These are phyloP conservation scores for Xenus cinereus DNA, from an alignment of 2,113 vertebrate genomes.

Conservation along the genomic window DNA sequence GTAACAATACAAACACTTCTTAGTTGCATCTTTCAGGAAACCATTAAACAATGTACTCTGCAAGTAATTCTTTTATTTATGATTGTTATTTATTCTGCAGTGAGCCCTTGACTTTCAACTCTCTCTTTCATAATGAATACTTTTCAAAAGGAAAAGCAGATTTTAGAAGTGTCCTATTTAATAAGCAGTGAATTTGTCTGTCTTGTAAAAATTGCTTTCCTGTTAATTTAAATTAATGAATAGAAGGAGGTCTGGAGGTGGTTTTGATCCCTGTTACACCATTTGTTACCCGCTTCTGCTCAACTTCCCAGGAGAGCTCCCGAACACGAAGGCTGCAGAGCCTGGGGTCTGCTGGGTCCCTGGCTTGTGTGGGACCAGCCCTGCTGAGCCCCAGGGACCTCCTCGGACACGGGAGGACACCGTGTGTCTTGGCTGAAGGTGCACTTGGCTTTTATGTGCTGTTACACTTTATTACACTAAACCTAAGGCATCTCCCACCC, in stretches of 20 bases:
- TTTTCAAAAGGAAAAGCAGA: neutral
- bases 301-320: neutral
- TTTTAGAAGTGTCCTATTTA: neutral
- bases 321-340: accelerated
- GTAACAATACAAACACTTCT: neutral
- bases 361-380: accelerated
- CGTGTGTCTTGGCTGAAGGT: neutral
- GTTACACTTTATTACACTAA: neutral
- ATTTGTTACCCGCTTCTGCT: neutral
- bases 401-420: accelerated
- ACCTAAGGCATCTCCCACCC: neutral
- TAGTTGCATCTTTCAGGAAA: neutral
- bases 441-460: neutral
- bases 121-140: neutral
- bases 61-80: neutral
- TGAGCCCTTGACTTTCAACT: neutral
- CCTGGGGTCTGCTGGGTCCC: neutral
- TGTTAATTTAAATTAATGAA: neutral
- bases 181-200: neutral
- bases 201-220: neutral
- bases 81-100: neutral
- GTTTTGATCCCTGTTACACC: neutral
- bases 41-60: neutral
- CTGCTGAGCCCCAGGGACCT: neutral
- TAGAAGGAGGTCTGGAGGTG: neutral